Evolutionary conservation across 2,113 vertebrate genomes (phyloP), one percentile per base, ranked within the genome.

Genomic region (Pelmatolapia mariae): DNA sequence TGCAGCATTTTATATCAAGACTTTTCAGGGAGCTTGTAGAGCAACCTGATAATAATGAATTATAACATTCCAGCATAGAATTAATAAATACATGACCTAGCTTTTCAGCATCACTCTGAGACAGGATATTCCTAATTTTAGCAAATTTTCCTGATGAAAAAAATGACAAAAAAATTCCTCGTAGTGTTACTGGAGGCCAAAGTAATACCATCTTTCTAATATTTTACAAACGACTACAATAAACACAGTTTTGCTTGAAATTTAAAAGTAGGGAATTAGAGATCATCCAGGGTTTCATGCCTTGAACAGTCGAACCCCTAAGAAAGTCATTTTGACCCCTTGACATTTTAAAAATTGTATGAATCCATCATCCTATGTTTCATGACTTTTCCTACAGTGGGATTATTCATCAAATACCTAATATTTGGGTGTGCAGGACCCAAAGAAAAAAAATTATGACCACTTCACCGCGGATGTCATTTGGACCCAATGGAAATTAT

Each of bases 11-110:
- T 66, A 66, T 66, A 38, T 66, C 33, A 66, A 66, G 1, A 1
- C 33, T 66, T 0, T 66, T 66, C 3, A 66, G 19, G 61, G 61
- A 66, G 4, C 61, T 66, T 66, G 33, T 22, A 66, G 33, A 38
- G 19, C 61, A 66, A 66, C 61, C 61, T 38, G 61, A 38, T 66
- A 66, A 66, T 38, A 66, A 66, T 66, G 2, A 66, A 66, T 66
- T 66, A 13, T 66, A 66, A 66, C 33, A 38, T 66, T 3, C 61
- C 61, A 38, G 61, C 61, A 66, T 38, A 12, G 10, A 36, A 66
- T 66, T 66, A 12, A 66, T 36, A 66, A n/a, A n/a, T n/a, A n/a
- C n/a, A n/a, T n/a, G n/a, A n/a, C n/a, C n/a, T n/a, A n/a, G n/a
- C n/a, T 66, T 63, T 36, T 63, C 59, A 63, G 59, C 31, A 12